Evolutionary conservation across 2,888 invertebrate genomes (phyloP), one percentile per base, ranked within the genome.

Genomic region (Listrodromus nycthemerus): DNA sequence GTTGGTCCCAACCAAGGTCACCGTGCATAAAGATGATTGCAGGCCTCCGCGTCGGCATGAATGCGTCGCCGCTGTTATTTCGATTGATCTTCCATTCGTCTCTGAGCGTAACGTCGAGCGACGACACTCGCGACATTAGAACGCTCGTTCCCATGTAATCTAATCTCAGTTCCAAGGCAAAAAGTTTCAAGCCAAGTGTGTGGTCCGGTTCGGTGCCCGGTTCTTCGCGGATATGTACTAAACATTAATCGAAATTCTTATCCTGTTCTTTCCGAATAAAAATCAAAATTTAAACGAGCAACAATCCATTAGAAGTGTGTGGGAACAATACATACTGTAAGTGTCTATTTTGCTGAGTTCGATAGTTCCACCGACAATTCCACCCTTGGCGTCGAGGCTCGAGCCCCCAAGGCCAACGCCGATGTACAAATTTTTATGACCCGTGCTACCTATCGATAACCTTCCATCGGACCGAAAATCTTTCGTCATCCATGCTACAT

Each of bases 131-230:
- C 10, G 97, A 97, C 96, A 99, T 97, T 83, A 99, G 94, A 80
- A 98, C 98, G 52, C 98, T 96, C n/a, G 98, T 97, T 84, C 99
- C 99, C 99, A 99, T 99, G 95, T 99, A 99, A 94, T 99, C 99
- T 81, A 99, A 94, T 24, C 99, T 95, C 88, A 98, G 95, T 94
- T 99, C 98, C 70, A 98, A 94, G 16, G 98, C 98, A 89, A 96
- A 96, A 86, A 98, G 95, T 89, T 96, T 96, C 85, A 98, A 93
- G 66, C 97, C 97, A 78, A 97, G 95, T 71, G 96, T 97, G 93
- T 98, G 98, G 89, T 97, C 97, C 0, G 98, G 98, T 93, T 97
- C 97, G 88, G 96, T 96, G 74, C 97, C 97, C 0, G 98, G 97
- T 92, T 98, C 98, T 94, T 98, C 98, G 86, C 96, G 95, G 84